A percentile compares a stretch with the other conserved stretches of the same genome.
Evolutionary conservation across 2,888 invertebrate species (phyloP).

Genomic region (Phengaris alcon): DNA sequence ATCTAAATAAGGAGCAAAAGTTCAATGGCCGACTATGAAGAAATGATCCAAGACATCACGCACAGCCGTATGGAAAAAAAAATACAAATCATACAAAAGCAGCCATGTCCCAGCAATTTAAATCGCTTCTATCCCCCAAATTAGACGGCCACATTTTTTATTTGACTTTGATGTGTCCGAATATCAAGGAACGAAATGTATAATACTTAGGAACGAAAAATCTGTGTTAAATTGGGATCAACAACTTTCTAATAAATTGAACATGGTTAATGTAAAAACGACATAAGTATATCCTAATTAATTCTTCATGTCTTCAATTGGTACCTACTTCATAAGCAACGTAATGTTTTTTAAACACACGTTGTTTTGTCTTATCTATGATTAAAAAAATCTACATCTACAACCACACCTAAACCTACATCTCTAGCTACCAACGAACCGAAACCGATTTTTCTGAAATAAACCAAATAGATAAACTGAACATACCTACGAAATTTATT

Average conservation of each 20-base stretch:
- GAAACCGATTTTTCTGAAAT: too few relatives aligned
- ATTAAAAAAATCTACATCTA: too few relatives aligned
- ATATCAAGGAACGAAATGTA: constrained; percentile 1
- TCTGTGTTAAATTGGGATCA: not conserved
- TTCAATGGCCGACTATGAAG: constrained; percentile 65
- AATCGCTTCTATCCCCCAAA: not conserved
- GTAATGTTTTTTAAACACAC: too few relatives aligned
- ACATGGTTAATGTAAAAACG: not conserved
- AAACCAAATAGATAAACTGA: too few relatives aligned
- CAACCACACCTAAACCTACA: too few relatives aligned
- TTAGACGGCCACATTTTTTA: constrained; percentile 14
- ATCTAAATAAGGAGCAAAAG: constrained; percentile 79
- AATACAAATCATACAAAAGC: not conserved
- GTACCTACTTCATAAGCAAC: too few relatives aligned
- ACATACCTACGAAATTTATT: too few relatives aligned
- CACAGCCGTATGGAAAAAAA: constrained; percentile 11
- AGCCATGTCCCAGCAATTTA: not conserved
- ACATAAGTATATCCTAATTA: not conserved
- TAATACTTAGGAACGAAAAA: not conserved
- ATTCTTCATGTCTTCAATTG: too few relatives aligned
- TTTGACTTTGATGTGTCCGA: constrained; percentile 15
- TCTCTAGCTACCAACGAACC: too few relatives aligned
- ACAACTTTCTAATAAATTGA: not conserved
- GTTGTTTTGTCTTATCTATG: too few relatives aligned
- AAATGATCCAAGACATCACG: constrained; percentile 57